Evolutionary conservation across 2,113 vertebrate genomes (phyloP), one percentile per base, ranked within the genome.

Genomic region (Nesoenas mayeri): DNA sequence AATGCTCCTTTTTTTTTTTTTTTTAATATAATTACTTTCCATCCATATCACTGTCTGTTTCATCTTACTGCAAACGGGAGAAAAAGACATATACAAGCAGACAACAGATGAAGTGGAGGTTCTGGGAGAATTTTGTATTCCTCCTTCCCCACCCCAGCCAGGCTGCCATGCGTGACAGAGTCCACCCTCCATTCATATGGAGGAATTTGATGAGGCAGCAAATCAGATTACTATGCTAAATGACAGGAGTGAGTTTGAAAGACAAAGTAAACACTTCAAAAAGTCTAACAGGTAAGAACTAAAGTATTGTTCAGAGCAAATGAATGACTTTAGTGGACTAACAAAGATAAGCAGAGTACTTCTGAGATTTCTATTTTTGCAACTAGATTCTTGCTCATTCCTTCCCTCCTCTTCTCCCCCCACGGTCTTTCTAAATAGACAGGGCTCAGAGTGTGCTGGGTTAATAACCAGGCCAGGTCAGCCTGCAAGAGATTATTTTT

Each of bases 391-490:
- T 79, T 86, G 53, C 38, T 64, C 0, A 0, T 24, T 38, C 64
- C 62, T 77, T 54, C 47, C 6, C 44, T 58, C 9, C 22, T 44
- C 21, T 32, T 42, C 40, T 29, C 25, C 38, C 17, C 12, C 19
- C 13, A 25, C 36, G 17, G 40, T 12, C 62, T 80, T 47, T 42
- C 58, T 56, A 74, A 89, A 92, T 1, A 62, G 89, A 79, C 28
- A 79, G 34, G 72, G 34, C 79, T 90, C 60, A 67, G 83, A 92
- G 89, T 83, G 71, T 79, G 79, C 64, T 31, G 40, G 50, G 73
- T 72, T 93, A 95, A 93, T 91, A 89, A 82, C 69, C 62, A 73
- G 73, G 88, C 72, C 93, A 81, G 50, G 91, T 96, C 93, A 96
- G 83, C 50, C 71, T 84, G 75, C 29, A 65, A 88, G 61, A 95